A percentile compares a stretch with the other conserved stretches of the same genome.
Conservation (phyloP, 2,888 invertebrate species). For the Diaprepes abbreviatus region DNA sequence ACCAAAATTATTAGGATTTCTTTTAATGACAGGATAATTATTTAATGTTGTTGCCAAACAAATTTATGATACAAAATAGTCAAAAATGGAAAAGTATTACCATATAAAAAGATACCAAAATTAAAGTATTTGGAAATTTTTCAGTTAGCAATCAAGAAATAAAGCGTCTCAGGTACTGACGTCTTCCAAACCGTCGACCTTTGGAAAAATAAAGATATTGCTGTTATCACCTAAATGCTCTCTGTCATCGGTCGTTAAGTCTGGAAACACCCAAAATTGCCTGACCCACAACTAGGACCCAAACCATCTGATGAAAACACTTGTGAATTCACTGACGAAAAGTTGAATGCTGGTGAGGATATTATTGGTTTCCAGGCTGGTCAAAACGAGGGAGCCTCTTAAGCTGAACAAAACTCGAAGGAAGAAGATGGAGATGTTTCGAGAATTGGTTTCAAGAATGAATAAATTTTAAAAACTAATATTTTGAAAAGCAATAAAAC, state of each 20-base stretch:
- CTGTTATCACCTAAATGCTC: constrained; percentile 86
- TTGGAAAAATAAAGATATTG: constrained; percentile 94
- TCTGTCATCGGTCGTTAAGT: constrained; percentile 83
- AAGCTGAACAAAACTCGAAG: constrained; percentile 83
- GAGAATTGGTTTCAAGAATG: no score
- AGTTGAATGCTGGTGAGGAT: constrained; percentile 88
- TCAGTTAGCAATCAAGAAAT: constrained; percentile 86
- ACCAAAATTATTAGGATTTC: no score
- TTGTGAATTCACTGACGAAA: constrained; percentile 94
- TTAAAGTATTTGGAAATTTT: constrained; percentile 77
- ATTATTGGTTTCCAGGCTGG: constrained; percentile 96
- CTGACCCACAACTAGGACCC: constrained; percentile 92
- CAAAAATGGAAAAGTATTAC: no score
- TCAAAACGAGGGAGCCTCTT: constrained; percentile 95
- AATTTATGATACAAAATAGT: no score
- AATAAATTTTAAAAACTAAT: no score
- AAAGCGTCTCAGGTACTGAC: constrained; percentile 92
- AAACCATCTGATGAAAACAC: constrained; percentile 95
- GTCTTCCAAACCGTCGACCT: constrained; percentile 98
- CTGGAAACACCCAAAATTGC: constrained; percentile 61
- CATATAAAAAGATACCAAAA: no score
- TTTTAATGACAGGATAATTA: no score
- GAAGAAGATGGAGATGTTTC: constrained; percentile 39
- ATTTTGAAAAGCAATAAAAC: no score
- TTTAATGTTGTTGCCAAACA: no score